Percentiles rank a stretch among this genome's conserved stretches.
Conservation (phyloP, 1,140 invertebrate genomes). For the Scaptomyza pallida region DNA sequence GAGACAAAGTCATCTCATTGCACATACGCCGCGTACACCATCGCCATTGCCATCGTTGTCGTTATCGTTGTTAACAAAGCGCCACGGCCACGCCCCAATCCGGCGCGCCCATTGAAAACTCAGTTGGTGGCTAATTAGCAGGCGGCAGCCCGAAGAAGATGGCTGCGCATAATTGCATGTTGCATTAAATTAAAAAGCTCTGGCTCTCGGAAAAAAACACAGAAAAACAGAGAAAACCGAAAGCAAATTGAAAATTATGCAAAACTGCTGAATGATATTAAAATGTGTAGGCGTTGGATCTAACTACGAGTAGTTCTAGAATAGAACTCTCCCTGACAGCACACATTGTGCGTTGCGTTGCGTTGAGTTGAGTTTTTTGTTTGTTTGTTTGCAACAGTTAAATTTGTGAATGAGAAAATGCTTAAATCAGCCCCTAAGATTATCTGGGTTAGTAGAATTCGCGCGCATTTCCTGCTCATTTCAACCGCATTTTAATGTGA, state of each 20-base stretch:
- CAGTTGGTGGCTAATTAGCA: constrained; percentile 44
- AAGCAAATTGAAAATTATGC: constrained; percentile 57
- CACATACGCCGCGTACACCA: constrained; percentile 36
- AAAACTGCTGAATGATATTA: constrained; percentile 39
- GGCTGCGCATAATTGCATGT: constrained; percentile 53
- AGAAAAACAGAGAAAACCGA: constrained; percentile 10
- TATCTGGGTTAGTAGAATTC: constrained; percentile 67
- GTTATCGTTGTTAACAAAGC: constrained; percentile 13
- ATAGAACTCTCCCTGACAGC: background rate
- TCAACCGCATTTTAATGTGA: constrained; percentile 67
- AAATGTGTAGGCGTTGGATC: constrained; percentile 4
- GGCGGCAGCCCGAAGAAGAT: constrained; percentile 48
- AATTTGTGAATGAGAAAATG: constrained; percentile 46
- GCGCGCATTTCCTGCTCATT: constrained; percentile 68
- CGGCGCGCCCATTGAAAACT: constrained; percentile 14
- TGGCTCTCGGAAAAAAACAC: constrained; percentile 8
- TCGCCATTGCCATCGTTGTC: too few species aligned
- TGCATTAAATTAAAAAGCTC: constrained; percentile 52
- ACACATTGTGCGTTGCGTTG: constrained; percentile 16
- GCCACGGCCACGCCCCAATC: constrained; percentile 5
- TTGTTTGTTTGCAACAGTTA: constrained; percentile 33
- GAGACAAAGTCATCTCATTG: constrained; percentile 21
- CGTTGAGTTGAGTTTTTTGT: background rate
- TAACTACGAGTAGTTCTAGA: too few species aligned
- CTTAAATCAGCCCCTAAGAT: constrained; percentile 61